phyloP scores from a whole-genome alignment of 2,888 invertebrate genomes.

The Acholoe squamosa region DNA sequence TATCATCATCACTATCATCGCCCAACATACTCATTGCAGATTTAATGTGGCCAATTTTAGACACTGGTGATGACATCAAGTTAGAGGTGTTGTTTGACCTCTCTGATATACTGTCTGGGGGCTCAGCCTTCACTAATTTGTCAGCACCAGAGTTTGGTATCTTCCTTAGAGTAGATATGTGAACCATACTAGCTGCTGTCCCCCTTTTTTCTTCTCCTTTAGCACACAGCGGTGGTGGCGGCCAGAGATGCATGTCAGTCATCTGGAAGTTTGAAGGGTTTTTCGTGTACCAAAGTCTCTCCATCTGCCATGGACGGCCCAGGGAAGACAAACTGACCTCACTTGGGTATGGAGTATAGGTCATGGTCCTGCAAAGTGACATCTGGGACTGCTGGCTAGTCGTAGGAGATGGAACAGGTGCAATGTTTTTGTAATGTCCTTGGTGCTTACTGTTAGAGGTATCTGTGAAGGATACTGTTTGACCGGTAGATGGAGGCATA shows the following conservation, averaged over 20 bases:
- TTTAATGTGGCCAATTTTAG: too few relatives aligned
- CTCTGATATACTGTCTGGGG: background rate
- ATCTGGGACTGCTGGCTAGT: background rate
- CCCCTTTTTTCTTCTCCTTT: background rate
- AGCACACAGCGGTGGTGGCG: background rate
- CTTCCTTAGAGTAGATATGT: background rate
- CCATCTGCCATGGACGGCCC: conserved; percentile 34
- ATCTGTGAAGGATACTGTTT: too few relatives aligned
- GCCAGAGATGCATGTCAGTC: conserved; percentile 5
- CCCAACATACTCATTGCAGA: background rate
- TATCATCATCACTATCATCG: background rate
- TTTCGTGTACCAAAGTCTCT: background rate
- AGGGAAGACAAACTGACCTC: background rate
- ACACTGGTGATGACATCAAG: too few relatives aligned
- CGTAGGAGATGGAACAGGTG: too few relatives aligned
- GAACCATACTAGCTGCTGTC: background rate
- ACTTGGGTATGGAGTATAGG: background rate
- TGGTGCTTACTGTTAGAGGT: too few relatives aligned
- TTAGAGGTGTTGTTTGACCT: background rate
- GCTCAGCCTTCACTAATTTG: too few relatives aligned
- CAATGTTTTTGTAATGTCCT: too few relatives aligned
- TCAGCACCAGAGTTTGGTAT: background rate
- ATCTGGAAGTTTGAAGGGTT: background rate
- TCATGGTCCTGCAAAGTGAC: background rate
- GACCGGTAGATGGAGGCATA: too few relatives aligned